phyloP scores from a whole-genome alignment of 2,888 invertebrate genomes.

The Bellardia bayeri region DNA sequence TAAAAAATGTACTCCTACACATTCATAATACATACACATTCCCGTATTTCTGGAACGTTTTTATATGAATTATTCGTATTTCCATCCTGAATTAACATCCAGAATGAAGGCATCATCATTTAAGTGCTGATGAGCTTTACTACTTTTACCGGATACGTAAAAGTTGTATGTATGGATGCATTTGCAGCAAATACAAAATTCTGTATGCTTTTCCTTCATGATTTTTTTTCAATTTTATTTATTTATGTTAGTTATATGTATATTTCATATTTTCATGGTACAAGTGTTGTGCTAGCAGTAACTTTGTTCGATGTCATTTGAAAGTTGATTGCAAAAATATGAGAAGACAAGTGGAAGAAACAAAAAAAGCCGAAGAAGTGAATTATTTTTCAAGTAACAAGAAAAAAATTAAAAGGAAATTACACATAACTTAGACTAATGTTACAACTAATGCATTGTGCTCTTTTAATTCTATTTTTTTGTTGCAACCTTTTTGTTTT shows the following conservation, averaged over 20 bases:
- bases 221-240: slow-evolving; percentile 4
- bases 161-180: slow-evolving; percentile 27
- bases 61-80: not conserved
- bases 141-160: slow-evolving; percentile 69
- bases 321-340: slow-evolving; percentile 56
- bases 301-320: slow-evolving; percentile 50
- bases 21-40: not conserved
- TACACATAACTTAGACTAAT: slow-evolving; percentile 68
- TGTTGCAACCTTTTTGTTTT: slow-evolving; percentile 10
- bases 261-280: not conserved
- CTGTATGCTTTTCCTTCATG: not conserved
- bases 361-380: not conserved
- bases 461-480: not conserved
- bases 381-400: slow-evolving; percentile 15
- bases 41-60: not conserved
- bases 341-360: slow-evolving; percentile 5
- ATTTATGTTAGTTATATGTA: not conserved
- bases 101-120: slow-evolving; percentile 63
- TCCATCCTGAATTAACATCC: not conserved
- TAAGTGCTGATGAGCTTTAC: slow-evolving; percentile 74
- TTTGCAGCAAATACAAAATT: slow-evolving; percentile 40
- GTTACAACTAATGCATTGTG: slow-evolving; percentile 64
- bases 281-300: not conserved
- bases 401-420: slow-evolving; percentile 57
- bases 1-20: not conserved